Evolutionary conservation across 2,113 vertebrate species (phyloP).

Genomic region (Cranoglanis bouderius): DNA sequence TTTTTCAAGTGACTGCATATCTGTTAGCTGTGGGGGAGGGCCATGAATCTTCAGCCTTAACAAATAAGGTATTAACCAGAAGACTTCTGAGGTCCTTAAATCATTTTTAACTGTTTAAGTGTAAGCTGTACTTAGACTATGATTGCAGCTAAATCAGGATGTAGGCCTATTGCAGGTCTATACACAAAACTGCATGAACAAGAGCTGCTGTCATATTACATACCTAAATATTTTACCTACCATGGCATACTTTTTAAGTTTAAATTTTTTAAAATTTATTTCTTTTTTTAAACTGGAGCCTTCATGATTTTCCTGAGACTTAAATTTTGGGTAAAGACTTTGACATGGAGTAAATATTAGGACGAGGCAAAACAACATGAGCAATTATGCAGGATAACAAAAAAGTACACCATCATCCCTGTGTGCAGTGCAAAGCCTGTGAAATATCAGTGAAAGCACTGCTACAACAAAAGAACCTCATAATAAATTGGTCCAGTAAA

Average conservation of each 20-base stretch:
- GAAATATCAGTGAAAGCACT: slow-evolving; percentile 44
- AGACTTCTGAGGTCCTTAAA: neutral
- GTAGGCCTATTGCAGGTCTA: neutral
- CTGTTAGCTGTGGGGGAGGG: slow-evolving; percentile 25
- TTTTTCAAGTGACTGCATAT: slow-evolving; percentile 36
- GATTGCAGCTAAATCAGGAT: neutral
- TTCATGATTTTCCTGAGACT: neutral
- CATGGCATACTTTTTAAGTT: neutral
- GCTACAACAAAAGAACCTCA: neutral
- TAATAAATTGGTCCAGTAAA: neutral
- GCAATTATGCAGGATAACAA: slow-evolving; percentile 38
- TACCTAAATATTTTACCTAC: neutral
- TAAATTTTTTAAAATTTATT: neutral
- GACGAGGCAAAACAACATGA: slow-evolving; percentile 31
- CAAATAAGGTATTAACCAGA: neutral
- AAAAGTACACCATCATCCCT: slow-evolving; percentile 9
- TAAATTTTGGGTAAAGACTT: neutral
- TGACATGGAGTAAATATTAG: slow-evolving; percentile 7
- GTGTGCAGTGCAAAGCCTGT: slow-evolving; percentile 7
- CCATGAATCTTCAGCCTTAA: neutral
- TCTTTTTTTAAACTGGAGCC: neutral
- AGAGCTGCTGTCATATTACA: neutral
- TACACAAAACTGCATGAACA: neutral
- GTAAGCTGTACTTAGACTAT: neutral
- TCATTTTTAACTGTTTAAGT: neutral